Evolutionary conservation across 1,140 invertebrate species (phyloP), one percentile per base, ranked within the genome.

Genomic region (Trichonephila clavipes): DNA sequence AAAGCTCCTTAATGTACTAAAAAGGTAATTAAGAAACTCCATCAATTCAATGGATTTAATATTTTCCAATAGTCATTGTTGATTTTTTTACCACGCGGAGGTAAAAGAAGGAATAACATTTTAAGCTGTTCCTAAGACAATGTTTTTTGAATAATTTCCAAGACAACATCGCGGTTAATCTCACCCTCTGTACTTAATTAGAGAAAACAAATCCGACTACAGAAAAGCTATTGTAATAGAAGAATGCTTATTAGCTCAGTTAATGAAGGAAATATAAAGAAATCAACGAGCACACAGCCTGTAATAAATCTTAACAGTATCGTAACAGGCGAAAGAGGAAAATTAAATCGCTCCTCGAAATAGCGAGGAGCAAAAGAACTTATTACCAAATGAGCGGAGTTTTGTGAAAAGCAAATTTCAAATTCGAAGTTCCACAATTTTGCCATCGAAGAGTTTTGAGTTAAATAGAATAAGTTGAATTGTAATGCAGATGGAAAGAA

Each of bases 251-350:
- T 77, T 77, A 77, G 34, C 34, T 40, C 24, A 34, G 24, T 77
- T 77, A 77, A 77, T 77, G 72, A 77, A 77, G 34, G 34, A 77
- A 77, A 34, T 77, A 77, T 14, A 40, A 77, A 77, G 72, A 77
- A 77, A 40, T 77, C 72, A 77, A 77, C 28, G 72, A 40, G 24
- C 16, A 64, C 69, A 5, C 28, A 77, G 28, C 4, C 72, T 77
- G 72, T 18, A 77, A 77, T 77, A 77, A 77, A 77, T 77, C 72
- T 77, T 77, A 34, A 40, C 28, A 77, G 34, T 77, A 77, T 40
- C 72, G 16, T 34, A 40, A 34, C 24, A 34, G 4, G 16, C 12
- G 18, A 18, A 77, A 77, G 18, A 77, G 24, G 28, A 77, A 77
- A 40, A 18, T n/a, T 21, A 66, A 66, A 66, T 66, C 24, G 14